Conservation (phyloP, 2,888 invertebrate genomes). For the Thymelicus sylvestris region DNA sequence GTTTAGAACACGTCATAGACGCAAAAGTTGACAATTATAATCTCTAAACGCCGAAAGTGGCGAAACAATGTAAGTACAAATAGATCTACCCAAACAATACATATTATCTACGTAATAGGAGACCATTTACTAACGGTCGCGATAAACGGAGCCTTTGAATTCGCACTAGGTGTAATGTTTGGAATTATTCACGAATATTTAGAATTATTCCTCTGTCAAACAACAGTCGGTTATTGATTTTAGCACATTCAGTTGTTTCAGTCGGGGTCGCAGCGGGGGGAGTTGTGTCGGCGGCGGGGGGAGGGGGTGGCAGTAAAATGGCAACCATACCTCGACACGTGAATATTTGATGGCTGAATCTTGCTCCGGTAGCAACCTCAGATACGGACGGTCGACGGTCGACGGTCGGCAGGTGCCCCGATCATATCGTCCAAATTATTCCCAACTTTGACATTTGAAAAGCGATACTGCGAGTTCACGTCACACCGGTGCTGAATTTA, state of each 20-base stretch:
- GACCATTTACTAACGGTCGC: slow-evolving; percentile 9
- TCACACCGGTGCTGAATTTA: neutral
- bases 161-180: slow-evolving; percentile 23
- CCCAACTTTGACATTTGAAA: slow-evolving; percentile 23
- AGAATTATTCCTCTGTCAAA: slow-evolving; percentile 62
- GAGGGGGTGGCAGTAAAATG: slow-evolving; percentile 71
- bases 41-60: neutral
- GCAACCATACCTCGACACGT: slow-evolving; percentile 78
- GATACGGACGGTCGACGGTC: slow-evolving; percentile 55
- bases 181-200: slow-evolving; percentile 37
- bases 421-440: slow-evolving; percentile 22
- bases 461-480: neutral
- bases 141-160: slow-evolving; percentile 11
- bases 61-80: neutral
- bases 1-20: neutral
- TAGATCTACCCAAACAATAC: neutral
- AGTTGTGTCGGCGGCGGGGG: slow-evolving; percentile 42
- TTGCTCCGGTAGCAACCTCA: slow-evolving; percentile 68
- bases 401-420: slow-evolving; percentile 22
- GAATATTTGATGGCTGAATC: slow-evolving; percentile 82
- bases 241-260: slow-evolving; percentile 81
- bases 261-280: slow-evolving; percentile 53
- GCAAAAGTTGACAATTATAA: neutral
- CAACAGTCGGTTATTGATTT: slow-evolving; percentile 78
- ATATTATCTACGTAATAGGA: slow-evolving; percentile 1